These are phyloP conservation scores for Hippocampus barbouri DNA, from an alignment of 2,113 vertebrate genomes.

Conservation along the genomic window DNA sequence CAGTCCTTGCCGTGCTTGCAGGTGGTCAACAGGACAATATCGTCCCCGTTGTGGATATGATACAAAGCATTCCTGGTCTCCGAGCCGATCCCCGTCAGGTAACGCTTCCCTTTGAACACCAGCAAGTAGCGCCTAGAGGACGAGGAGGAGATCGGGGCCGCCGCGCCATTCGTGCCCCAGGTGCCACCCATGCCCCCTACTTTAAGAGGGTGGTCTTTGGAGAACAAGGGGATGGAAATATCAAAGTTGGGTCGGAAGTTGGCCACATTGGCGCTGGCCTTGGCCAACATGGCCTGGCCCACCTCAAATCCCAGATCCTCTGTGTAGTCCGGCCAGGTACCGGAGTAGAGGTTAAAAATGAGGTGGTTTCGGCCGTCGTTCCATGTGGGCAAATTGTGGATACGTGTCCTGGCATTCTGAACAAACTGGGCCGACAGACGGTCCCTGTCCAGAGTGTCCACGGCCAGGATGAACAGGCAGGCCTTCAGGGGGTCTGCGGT, in stretches of 20 bases:
- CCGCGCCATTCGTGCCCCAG: slow-evolving; percentile 1
- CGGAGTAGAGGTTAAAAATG: slow-evolving; percentile 79
- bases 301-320: slow-evolving; percentile 79
- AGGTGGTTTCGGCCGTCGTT: slow-evolving; percentile 77
- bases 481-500: slow-evolving; percentile 69
- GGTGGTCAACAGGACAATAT: slow-evolving; percentile 77
- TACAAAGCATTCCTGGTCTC: slow-evolving; percentile 79
- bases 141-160: slow-evolving; percentile 61
- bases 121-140: slow-evolving; percentile 75
- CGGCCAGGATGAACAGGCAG: slow-evolving; percentile 72
- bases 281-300: slow-evolving; percentile 77
- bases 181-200: slow-evolving; percentile 62
- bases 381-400: slow-evolving; percentile 75
- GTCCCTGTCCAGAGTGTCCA: slow-evolving; percentile 78
- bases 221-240: slow-evolving; percentile 77
- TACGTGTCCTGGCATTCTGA: slow-evolving; percentile 67
- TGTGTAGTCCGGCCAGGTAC: slow-evolving; percentile 78
- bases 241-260: slow-evolving; percentile 77
- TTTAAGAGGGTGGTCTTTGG: slow-evolving; percentile 76
- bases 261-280: slow-evolving; percentile 73
- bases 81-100: slow-evolving; percentile 78
- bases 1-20: slow-evolving; percentile 81
- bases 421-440: slow-evolving; percentile 74
- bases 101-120: slow-evolving; percentile 80
- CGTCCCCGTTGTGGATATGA: slow-evolving; percentile 77